phyloP scores from a whole-genome alignment of 2,888 invertebrate species.

The Flexamia atlantica region DNA sequence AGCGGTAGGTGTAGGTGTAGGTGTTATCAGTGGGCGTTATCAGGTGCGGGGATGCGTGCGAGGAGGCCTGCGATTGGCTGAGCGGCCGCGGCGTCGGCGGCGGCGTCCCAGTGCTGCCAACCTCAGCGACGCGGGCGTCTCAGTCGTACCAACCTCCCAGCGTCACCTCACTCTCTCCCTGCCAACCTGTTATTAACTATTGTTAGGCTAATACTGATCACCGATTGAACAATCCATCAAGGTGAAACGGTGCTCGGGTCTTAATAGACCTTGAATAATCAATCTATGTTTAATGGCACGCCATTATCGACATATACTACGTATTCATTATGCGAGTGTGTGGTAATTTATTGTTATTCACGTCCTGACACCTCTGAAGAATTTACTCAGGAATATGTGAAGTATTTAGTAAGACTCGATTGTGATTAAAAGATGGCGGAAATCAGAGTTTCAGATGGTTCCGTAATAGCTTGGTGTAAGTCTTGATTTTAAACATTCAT shows the following conservation, averaged over 20 bases:
- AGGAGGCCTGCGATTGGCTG: constrained; percentile 27
- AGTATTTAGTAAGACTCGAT: no score
- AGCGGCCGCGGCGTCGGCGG: constrained; percentile 19
- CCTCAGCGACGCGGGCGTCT: constrained; percentile 33
- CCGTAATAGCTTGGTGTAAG: no score
- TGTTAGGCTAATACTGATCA: constrained; percentile 40
- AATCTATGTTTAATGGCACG: constrained; percentile 5
- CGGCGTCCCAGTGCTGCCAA: constrained; percentile 46
- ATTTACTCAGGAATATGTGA: no score
- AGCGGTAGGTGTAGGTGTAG: no score
- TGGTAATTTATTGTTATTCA: neutral
- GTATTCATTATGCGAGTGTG: neutral
- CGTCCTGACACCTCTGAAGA: no score
- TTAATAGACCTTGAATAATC: constrained; percentile 43
- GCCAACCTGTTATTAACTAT: constrained; percentile 35
- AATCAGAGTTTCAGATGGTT: no score
- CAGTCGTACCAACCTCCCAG: constrained; percentile 25
- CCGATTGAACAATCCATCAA: constrained; percentile 36
- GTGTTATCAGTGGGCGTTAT: constrained; percentile 44
- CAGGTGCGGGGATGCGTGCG: constrained; percentile 37
- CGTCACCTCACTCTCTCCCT: constrained; percentile 26
- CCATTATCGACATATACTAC: neutral
- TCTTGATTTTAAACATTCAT: no score
- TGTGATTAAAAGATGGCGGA: no score
- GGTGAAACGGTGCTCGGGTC: constrained; percentile 27